Conservation (phyloP, 2,888 invertebrate species). For the Mythimna impura region DNA sequence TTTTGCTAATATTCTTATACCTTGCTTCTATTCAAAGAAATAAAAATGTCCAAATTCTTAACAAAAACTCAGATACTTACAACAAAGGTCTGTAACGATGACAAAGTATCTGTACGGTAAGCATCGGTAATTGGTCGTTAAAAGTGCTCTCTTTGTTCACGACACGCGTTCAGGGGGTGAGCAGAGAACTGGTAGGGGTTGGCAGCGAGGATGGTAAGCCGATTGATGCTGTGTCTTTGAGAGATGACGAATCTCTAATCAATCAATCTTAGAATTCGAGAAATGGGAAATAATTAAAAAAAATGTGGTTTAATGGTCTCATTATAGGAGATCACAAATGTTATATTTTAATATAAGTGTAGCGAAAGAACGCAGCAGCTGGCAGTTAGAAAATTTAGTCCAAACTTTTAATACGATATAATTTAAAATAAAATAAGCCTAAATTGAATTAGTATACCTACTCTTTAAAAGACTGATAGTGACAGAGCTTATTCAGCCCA, state of each 20-base stretch:
- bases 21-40: conserved; percentile 12
- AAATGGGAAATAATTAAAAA: neutral
- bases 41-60: conserved; percentile 18
- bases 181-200: conserved; percentile 3
- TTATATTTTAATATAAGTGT: neutral
- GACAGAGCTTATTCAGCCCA: too few relatives aligned
- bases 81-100: conserved; percentile 43
- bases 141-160: conserved; percentile 53
- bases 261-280: too few relatives aligned
- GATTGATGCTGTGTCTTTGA: conserved; percentile 21
- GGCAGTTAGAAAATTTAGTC: neutral
- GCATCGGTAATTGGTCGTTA: conserved; percentile 61
- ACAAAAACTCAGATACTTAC: conserved; percentile 13
- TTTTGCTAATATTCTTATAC: neutral
- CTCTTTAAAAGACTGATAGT: too few relatives aligned
- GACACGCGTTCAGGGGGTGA: conserved; percentile 9
- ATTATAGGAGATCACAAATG: neutral
- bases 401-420: too few relatives aligned
- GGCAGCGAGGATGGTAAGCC: conserved; percentile 7
- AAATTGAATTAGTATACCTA: too few relatives aligned
- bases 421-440: too few relatives aligned
- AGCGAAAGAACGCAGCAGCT: neutral
- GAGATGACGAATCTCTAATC: neutral
- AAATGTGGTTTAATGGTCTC: neutral
- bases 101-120: conserved; percentile 39